Conservation (phyloP, 1,140 invertebrate species). For the Sycophila sp. region DNA sequence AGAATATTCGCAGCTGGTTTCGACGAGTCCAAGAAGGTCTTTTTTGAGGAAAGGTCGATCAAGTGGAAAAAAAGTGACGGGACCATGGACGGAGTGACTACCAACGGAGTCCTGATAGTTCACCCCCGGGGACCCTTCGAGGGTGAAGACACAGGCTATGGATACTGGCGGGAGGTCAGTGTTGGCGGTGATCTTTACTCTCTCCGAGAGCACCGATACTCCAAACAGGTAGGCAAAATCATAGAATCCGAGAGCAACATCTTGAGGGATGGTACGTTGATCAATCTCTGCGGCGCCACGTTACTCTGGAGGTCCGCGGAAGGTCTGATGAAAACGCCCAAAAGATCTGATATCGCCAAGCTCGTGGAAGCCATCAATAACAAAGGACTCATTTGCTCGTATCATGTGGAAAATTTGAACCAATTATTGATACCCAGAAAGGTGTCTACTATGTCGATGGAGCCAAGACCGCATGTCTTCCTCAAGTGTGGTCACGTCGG, state of each 20-base stretch:
- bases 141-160: slow-evolving; percentile 78
- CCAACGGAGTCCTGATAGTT: slow-evolving; percentile 97
- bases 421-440: slow-evolving; percentile 96
- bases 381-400: slow-evolving; percentile 98
- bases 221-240: slow-evolving; percentile 85
- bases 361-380: slow-evolving; percentile 95
- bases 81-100: slow-evolving; percentile 94
- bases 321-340: slow-evolving; percentile 92
- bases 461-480: slow-evolving; percentile 95
- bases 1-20: slow-evolving; percentile 98
- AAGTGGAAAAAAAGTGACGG: slow-evolving; percentile 97
- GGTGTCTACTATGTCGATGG: slow-evolving; percentile 75
- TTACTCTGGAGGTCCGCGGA: slow-evolving; percentile 96
- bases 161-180: slow-evolving; percentile 95
- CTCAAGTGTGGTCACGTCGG: slow-evolving; percentile 98
- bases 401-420: slow-evolving; percentile 81
- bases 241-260: slow-evolving; percentile 89
- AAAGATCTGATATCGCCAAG: slow-evolving; percentile 90
- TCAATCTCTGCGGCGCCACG: slow-evolving; percentile 99
- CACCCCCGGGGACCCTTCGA: slow-evolving; percentile 86
- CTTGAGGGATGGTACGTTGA: slow-evolving; percentile 95
- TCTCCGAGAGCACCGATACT: slow-evolving; percentile 91
- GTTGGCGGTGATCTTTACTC: slow-evolving; percentile 96
- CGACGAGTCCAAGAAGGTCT: slow-evolving; percentile 97
- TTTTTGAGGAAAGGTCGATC: slow-evolving; percentile 97